A percentile compares a stretch with the other conserved stretches of the same genome.
Conservation (phyloP, 2,888 invertebrate genomes). For the Ceramica pisi region DNA sequence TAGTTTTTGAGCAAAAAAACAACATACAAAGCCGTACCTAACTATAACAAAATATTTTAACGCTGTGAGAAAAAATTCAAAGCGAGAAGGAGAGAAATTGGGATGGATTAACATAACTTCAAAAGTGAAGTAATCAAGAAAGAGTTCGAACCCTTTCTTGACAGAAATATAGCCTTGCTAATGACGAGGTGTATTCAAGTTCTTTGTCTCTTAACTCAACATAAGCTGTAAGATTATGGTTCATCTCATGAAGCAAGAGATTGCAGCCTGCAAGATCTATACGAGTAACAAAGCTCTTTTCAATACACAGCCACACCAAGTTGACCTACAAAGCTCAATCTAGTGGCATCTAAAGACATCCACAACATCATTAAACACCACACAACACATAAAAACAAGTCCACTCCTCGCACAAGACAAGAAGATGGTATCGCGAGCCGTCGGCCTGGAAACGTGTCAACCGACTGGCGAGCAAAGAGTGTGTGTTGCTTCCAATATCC, state of each 20-base stretch:
- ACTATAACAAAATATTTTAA: neutral
- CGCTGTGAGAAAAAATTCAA: neutral
- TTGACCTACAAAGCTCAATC: neutral
- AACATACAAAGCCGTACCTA: neutral
- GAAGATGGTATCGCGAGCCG: constrained; percentile 56
- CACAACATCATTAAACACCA: constrained; percentile 4
- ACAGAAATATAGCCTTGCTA: too few species aligned
- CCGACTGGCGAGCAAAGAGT: constrained; percentile 56
- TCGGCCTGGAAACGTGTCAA: constrained; percentile 57
- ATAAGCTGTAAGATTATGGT: neutral
- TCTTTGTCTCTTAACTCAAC: too few species aligned
- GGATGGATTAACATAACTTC: neutral
- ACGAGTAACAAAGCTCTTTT: neutral
- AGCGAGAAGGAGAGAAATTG: neutral
- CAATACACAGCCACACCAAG: neutral
- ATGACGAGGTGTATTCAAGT: too few species aligned
- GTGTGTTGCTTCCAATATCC: constrained; percentile 66
- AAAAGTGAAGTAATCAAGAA: neutral
- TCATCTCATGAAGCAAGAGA: neutral
- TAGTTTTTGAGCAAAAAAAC: neutral
- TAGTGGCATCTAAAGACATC: constrained; percentile 1
- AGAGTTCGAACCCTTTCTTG: too few species aligned
- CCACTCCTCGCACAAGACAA: constrained; percentile 25
- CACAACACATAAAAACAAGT: constrained; percentile 23
- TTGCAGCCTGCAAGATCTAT: neutral